These are phyloP conservation scores for Megaustenia siamemsis DNA, from an alignment of 2,888 invertebrate species.

Conservation along the genomic window DNA sequence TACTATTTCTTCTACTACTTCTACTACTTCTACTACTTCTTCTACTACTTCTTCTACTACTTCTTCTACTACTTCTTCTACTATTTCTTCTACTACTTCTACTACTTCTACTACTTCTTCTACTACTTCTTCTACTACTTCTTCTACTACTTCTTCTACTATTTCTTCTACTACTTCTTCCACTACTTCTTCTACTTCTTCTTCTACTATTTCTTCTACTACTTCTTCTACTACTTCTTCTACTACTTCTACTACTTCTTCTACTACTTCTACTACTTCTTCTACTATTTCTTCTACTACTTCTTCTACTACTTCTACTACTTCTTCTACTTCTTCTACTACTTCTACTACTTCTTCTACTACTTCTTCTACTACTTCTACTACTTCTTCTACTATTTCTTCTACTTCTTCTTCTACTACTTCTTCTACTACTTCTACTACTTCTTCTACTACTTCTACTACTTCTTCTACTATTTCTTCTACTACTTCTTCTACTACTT, in stretches of 20 bases:
- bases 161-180: background rate
- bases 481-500: background rate
- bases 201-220: background rate
- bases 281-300: no score
- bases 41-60: no score
- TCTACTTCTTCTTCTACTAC: slow-evolving; percentile 7
- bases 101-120: background rate
- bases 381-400: background rate
- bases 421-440: slow-evolving; percentile 25
- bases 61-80: no score
- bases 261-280: no score
- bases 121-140: background rate
- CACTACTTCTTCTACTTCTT: no score
- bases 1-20: background rate
- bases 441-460: slow-evolving; percentile 9
- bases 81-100: background rate
- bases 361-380: no score
- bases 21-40: background rate
- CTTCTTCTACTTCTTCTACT: no score
- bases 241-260: no score
- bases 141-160: background rate
- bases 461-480: no score
- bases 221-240: background rate
- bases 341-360: no score
- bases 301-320: no score